A percentile compares a stretch with the other conserved stretches of the same genome.
Conservation (phyloP, 2,888 invertebrate species). For the Andrena camellia region DNA sequence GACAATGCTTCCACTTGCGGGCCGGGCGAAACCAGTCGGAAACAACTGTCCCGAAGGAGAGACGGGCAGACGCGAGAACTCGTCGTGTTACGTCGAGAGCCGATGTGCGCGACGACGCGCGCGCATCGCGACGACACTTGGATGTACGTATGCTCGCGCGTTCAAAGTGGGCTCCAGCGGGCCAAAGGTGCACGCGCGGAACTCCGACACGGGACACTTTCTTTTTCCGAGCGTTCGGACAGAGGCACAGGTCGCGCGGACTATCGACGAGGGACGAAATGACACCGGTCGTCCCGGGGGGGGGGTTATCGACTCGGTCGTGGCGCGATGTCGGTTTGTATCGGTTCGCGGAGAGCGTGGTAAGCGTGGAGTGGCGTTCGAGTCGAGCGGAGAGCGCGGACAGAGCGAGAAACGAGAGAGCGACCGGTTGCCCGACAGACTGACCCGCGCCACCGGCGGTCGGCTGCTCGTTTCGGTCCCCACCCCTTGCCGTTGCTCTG, state of each 20-base stretch:
- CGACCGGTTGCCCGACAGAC: constrained; percentile 85
- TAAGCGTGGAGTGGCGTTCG: constrained; percentile 50
- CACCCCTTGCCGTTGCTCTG: constrained; percentile 67
- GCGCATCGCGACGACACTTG: constrained; percentile 57
- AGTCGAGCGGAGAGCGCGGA: constrained; percentile 82
- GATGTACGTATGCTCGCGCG: background rate
- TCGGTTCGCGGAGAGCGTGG: constrained; percentile 21
- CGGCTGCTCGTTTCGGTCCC: constrained; percentile 80
- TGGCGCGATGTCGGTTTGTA: constrained; percentile 56
- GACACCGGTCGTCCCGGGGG: constrained; percentile 48
- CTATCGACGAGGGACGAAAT: constrained; percentile 11
- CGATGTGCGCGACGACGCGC: constrained; percentile 47
- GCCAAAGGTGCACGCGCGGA: background rate
- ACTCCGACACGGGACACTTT: too few relatives aligned
- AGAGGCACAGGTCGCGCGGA: constrained; percentile 5
- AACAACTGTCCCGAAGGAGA: background rate
- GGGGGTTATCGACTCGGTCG: background rate
- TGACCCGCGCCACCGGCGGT: constrained; percentile 83
- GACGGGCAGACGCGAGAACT: background rate
- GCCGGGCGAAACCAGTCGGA: background rate
- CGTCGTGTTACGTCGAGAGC: constrained; percentile 17
- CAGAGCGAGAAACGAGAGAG: constrained; percentile 82
- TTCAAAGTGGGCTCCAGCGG: constrained; percentile 2
- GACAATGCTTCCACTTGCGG: background rate
- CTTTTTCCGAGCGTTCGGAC: too few relatives aligned